A percentile compares a stretch with the other conserved stretches of the same genome.
Conservation (phyloP, 2,888 invertebrate genomes). For the Macaria liturata region DNA sequence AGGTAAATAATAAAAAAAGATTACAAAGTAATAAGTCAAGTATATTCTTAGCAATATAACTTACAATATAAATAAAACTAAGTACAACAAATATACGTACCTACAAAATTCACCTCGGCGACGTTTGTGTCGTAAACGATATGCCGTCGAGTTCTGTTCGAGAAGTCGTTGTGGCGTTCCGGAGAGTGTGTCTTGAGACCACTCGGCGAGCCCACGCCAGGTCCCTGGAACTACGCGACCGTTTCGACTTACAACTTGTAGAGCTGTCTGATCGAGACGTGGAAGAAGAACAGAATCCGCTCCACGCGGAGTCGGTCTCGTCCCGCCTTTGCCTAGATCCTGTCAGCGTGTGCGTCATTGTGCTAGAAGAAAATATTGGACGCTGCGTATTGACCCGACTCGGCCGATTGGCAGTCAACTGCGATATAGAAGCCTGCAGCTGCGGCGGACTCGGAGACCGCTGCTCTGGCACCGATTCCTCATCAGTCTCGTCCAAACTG, state of each 20-base stretch:
- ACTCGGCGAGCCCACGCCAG: slow-evolving; percentile 65
- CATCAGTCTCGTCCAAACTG: slow-evolving; percentile 9
- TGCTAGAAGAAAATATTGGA: slow-evolving; percentile 55
- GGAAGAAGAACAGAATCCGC: slow-evolving; percentile 47
- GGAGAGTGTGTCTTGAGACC: slow-evolving; percentile 45
- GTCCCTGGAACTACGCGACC: slow-evolving; percentile 53
- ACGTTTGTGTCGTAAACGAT: slow-evolving; percentile 54
- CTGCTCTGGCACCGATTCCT: slow-evolving; percentile 23
- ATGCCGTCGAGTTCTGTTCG: slow-evolving; percentile 53
- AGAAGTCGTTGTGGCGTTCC: slow-evolving; percentile 38
- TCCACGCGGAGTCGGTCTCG: slow-evolving; percentile 52
- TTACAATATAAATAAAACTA: slow-evolving; percentile 58
- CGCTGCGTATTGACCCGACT: slow-evolving; percentile 22
- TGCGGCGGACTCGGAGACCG: slow-evolving; percentile 59
- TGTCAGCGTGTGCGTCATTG: slow-evolving; percentile 48
- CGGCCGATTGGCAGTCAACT: slow-evolving; percentile 52
- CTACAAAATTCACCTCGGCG: slow-evolving; percentile 45
- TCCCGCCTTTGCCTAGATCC: slow-evolving; percentile 36
- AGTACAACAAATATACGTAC: slow-evolving; percentile 38
- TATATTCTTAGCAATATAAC: slow-evolving; percentile 60
- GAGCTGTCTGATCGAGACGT: slow-evolving; percentile 50
- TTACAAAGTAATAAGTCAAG: slow-evolving; percentile 9
- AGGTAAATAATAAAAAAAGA: neutral
- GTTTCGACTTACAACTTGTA: slow-evolving; percentile 52
- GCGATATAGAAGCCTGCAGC: slow-evolving; percentile 63